Conservation (phyloP, 1,140 invertebrate genomes). For the Phymastichus coffea region DNA sequence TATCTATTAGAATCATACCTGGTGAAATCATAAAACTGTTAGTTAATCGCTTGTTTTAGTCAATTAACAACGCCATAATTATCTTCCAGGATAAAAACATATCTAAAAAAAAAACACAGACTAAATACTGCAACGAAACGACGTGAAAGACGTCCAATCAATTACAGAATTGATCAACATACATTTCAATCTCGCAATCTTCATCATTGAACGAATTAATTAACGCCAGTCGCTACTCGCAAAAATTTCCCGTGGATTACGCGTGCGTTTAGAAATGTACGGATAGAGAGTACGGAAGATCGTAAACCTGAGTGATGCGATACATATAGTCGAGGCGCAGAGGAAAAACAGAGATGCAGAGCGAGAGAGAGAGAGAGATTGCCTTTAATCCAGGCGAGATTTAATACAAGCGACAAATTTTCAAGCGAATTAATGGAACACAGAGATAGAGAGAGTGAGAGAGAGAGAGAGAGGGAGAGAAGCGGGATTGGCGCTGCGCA, state of each 20-base stretch:
- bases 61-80: too few species aligned
- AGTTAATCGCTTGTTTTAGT: too few species aligned
- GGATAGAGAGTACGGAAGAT: slow-evolving; percentile 10
- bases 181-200: slow-evolving; percentile 24
- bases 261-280: slow-evolving; percentile 1
- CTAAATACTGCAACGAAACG: too few species aligned
- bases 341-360: slow-evolving; percentile 29
- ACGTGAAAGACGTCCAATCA: too few species aligned
- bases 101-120: too few species aligned
- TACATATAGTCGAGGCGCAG: too few species aligned
- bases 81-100: too few species aligned
- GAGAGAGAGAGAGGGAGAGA: neutral
- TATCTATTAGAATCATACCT: too few species aligned
- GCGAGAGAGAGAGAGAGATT: slow-evolving; percentile 39
- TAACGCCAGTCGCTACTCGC: slow-evolving; percentile 13
- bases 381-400: slow-evolving; percentile 53
- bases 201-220: slow-evolving; percentile 27
- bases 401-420: slow-evolving; percentile 56
- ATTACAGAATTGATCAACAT: too few species aligned
- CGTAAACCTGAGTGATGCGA: slow-evolving; percentile 14
- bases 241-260: neutral
- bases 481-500: slow-evolving; percentile 48
- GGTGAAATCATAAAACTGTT: too few species aligned
- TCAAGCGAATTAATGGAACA: slow-evolving; percentile 54
- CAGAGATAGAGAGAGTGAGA: slow-evolving; percentile 25